phyloP scores from a whole-genome alignment of 2,113 vertebrate genomes.

The Boleophthalmus pectinirostris region DNA sequence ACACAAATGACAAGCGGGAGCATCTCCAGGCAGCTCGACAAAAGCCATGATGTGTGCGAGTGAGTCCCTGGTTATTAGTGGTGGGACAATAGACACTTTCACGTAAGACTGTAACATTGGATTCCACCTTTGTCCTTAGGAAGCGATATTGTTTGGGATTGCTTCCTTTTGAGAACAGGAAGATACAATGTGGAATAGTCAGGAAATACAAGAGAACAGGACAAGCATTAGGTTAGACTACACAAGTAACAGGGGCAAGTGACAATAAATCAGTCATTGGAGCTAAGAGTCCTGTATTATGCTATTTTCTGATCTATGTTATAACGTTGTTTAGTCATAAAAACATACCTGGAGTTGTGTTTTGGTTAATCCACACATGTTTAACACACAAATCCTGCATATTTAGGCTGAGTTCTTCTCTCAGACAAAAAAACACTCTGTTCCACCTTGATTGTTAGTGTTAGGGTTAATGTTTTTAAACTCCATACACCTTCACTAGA shows the following conservation, averaged over 20 bases:
- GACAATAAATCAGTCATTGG: too few species aligned
- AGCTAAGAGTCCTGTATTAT: too few species aligned
- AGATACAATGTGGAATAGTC: conserved; percentile 26
- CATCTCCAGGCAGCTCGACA: conserved; percentile 32
- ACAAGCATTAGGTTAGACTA: not conserved
- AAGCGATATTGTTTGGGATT: conserved; percentile 74
- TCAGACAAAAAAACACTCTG: too few species aligned
- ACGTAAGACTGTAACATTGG: not conserved
- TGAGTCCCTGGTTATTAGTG: conserved; percentile 47
- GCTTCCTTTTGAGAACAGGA: conserved; percentile 66
- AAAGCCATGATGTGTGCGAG: conserved; percentile 24
- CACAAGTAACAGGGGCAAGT: not conserved
- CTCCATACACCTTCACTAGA: too few species aligned
- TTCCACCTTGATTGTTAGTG: too few species aligned
- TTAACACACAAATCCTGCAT: too few species aligned
- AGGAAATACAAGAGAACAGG: conserved; percentile 26
- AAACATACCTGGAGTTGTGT: too few species aligned
- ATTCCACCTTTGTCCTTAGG: conserved; percentile 46
- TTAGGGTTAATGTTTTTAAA: too few species aligned
- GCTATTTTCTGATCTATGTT: too few species aligned
- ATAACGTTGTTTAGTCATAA: too few species aligned
- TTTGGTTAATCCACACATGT: too few species aligned
- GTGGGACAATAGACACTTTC: conserved; percentile 9
- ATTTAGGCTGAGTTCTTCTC: too few species aligned
- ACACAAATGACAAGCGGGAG: conserved; percentile 61